Percentiles rank a stretch among this genome's conserved stretches.
These are phyloP conservation scores for Chromis chromis DNA, from an alignment of 2,797 vertebrate species.

Conservation along the genomic window DNA sequence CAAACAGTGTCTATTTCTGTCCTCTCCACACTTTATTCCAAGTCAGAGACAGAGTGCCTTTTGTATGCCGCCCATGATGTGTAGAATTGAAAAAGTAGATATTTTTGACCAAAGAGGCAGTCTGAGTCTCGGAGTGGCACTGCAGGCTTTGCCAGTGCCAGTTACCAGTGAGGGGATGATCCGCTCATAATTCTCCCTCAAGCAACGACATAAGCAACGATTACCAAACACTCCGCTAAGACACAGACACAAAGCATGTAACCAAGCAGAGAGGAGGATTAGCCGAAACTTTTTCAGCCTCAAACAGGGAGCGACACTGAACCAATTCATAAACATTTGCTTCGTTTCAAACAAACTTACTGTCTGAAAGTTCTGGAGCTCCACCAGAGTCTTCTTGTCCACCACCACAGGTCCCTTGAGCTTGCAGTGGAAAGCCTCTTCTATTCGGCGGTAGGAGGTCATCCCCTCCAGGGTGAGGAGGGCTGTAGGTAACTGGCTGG, in stretches of 20 bases:
- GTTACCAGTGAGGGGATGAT: constrained; percentile 72
- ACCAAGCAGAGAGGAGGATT: constrained; percentile 51
- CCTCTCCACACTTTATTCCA: constrained; percentile 83
- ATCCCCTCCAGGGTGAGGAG: constrained; percentile 86
- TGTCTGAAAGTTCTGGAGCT: constrained; percentile 95
- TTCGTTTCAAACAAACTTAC: constrained; percentile 84
- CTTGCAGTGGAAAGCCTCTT: constrained; percentile 94
- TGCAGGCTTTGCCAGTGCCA: constrained; percentile 65
- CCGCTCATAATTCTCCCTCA: constrained; percentile 67
- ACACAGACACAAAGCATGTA: constrained; percentile 64
- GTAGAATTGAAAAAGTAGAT: constrained; percentile 75
- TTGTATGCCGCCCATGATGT: constrained; percentile 83
- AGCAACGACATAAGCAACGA: constrained; percentile 58
- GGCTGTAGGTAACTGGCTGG: constrained; percentile 82
- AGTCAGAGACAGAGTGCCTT: constrained; percentile 85
- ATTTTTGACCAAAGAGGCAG: constrained; percentile 76
- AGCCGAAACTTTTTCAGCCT: constrained; percentile 62
- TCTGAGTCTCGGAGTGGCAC: constrained; percentile 62
- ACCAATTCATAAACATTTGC: constrained; percentile 67
- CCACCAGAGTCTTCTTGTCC: constrained; percentile 93
- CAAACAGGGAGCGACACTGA: constrained; percentile 36
- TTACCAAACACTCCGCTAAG: constrained; percentile 66
- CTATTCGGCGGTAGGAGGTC: constrained; percentile 81
- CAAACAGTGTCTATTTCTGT: constrained; percentile 86
- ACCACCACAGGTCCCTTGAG: constrained; percentile 90